phyloP scores from a whole-genome alignment of 1,140 invertebrate species.

The Brachionus paranguensis region DNA sequence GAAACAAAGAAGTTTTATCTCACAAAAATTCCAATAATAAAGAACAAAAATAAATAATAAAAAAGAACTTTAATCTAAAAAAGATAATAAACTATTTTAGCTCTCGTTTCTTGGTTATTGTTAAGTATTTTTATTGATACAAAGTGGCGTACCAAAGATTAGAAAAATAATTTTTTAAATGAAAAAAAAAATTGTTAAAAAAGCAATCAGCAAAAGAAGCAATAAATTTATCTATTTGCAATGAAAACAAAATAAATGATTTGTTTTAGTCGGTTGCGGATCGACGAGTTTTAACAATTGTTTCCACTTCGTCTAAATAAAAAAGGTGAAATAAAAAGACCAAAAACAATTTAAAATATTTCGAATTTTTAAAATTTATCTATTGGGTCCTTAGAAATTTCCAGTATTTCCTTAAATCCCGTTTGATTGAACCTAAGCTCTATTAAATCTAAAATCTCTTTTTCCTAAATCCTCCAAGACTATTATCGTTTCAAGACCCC shows the following conservation, averaged over 20 bases:
- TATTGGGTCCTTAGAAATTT: not conserved
- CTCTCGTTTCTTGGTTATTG: not conserved
- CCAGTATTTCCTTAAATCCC: not conserved
- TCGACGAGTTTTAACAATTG: not conserved
- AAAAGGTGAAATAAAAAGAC: not conserved
- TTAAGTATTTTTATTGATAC: not conserved
- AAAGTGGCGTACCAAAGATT: not conserved
- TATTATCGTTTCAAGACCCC: not conserved
- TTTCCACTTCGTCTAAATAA: conserved; percentile 3
- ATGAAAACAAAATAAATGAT: not conserved
- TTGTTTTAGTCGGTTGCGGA: not conserved
- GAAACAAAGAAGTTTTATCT: not conserved
- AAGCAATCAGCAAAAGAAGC: not conserved
- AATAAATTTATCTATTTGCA: not conserved
- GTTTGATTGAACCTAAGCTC: not conserved
- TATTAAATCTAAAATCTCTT: not conserved
- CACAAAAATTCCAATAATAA: not conserved
- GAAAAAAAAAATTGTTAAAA: not conserved
- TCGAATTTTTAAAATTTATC: conserved; percentile 17
- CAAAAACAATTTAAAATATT: not conserved
- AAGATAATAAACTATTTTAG: not conserved
- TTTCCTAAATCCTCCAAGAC: not conserved
- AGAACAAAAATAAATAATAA: no score
- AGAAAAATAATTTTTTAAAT: not conserved
- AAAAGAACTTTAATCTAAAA: not conserved